Evolutionary conservation across 1,140 invertebrate genomes (phyloP), one percentile per base, ranked within the genome.

Genomic region (Holcopasites calliopsidis): DNA sequence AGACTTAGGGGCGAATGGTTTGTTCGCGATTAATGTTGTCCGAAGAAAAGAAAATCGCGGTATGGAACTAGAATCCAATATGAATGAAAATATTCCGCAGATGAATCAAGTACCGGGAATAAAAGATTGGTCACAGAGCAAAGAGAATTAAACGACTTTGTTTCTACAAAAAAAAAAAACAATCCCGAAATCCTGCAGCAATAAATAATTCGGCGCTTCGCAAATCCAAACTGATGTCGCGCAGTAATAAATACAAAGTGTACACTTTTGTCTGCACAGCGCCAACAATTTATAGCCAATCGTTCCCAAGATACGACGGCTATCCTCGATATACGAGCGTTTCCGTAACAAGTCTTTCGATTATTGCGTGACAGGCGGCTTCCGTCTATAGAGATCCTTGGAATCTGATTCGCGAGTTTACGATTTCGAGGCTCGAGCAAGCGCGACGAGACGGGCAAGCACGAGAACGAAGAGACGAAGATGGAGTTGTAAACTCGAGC

Each of bases 401-500:
- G 70, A 71, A 82, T 83, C 81, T 78, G 81, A 78, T 82, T 82
- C 80, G 71, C 71, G 71, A 79, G 76, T 79, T 83, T 79, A 83
- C 80, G 81, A 83, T 83, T 72, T 58, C 33, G 61, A 65, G 71
- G 38, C 35, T 40, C 69, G 57, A 61, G 64, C 47, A 64, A 28
- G 57, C 66, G 6, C 62, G 40, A 40, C 26, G 10, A 16, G 26
- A 55, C 33, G n/a, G 38, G 40, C 33, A 6, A 28, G 13, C 21
- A 4, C 8, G 54, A 47, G 33, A 18, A 13, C 38, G 31, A 31
- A 18, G 16, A 28, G 62, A 61, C 4, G 44, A 64, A 76, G 76
- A 82, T 79, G 76, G 76, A 83, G 79, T 83, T 82, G 81, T 82
- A 79, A 83, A 79, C 81, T 66, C 38, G 66, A 40, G 77, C 80